Evolutionary conservation across 2,888 invertebrate species (phyloP).

Genomic region (Macrophya alboannulata): DNA sequence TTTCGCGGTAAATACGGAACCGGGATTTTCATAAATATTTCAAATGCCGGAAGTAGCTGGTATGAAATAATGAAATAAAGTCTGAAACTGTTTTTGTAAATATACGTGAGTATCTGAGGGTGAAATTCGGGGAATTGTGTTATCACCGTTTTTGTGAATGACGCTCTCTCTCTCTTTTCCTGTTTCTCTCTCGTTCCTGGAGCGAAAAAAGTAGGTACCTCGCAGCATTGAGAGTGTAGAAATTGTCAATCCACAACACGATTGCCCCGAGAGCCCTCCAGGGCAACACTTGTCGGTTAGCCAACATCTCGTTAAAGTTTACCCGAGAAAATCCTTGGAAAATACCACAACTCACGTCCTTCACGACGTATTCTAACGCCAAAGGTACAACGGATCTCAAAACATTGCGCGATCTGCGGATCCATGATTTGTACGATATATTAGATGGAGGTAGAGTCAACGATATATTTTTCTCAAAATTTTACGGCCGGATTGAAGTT

Average conservation of each 20-base stretch:
- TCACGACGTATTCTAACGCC: neutral
- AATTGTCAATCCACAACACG: conserved; percentile 26
- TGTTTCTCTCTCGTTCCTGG: neutral
- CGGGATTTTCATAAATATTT: neutral
- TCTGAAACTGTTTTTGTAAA: neutral
- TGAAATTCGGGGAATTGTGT: neutral
- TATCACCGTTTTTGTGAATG: neutral
- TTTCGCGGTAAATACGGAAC: too few species aligned
- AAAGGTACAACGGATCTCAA: neutral
- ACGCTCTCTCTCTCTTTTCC: neutral
- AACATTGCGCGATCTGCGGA: neutral
- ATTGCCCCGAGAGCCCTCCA: conserved; percentile 25
- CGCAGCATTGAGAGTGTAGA: neutral
- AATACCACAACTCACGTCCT: conserved; percentile 6
- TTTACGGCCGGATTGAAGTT: too few species aligned
- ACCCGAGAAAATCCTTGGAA: conserved; percentile 18
- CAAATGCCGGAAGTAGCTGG: neutral
- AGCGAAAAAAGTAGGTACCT: neutral
- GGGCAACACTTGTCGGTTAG: conserved; percentile 9
- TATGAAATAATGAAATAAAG: neutral
- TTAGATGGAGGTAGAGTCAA: neutral
- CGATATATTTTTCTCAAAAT: neutral
- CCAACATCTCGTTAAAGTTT: conserved; percentile 30
- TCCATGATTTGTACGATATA: neutral
- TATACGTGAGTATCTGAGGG: neutral